A percentile compares a stretch with the other conserved stretches of the same genome.
phyloP scores from a whole-genome alignment of 2,113 vertebrate genomes.

The Poicephalus meyeri region DNA sequence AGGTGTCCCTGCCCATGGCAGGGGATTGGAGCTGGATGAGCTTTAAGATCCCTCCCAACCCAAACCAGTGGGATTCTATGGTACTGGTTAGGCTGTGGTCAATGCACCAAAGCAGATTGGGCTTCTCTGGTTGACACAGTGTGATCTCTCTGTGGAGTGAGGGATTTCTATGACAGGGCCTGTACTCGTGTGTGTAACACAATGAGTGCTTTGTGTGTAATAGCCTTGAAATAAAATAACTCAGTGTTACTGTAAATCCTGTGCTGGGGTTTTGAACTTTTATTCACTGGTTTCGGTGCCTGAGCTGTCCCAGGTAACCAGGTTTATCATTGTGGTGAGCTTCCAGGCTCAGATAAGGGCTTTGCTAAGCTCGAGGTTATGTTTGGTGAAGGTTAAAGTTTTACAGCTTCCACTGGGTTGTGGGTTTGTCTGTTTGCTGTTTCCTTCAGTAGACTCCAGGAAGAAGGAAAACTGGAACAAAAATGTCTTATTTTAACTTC shows the following conservation, averaged over 20 bases:
- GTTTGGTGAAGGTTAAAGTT: neutral
- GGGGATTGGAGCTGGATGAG: neutral
- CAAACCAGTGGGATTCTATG: neutral
- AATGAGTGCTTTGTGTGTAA: neutral
- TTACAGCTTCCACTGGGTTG: neutral
- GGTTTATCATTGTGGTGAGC: neutral
- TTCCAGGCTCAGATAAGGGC: neutral
- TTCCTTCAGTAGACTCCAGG: neutral
- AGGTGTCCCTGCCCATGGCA: neutral
- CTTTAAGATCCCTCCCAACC: neutral
- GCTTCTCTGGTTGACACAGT: neutral
- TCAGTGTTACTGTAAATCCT: neutral
- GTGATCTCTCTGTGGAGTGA: neutral
- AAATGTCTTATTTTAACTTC: neutral
- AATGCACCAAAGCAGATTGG: accelerated
- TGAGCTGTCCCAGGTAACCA: too few relatives aligned
- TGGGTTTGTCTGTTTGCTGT: neutral
- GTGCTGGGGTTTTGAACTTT: neutral
- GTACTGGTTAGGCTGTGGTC: neutral
- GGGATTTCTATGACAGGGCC: accelerated
- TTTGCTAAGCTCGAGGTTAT: neutral
- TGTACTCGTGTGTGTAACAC: neutral
- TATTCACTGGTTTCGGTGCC: neutral
- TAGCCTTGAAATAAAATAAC: neutral
- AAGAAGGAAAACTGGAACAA: neutral